Conservation (phyloP, 1,140 invertebrate genomes). For the Drosophila bocki region DNA sequence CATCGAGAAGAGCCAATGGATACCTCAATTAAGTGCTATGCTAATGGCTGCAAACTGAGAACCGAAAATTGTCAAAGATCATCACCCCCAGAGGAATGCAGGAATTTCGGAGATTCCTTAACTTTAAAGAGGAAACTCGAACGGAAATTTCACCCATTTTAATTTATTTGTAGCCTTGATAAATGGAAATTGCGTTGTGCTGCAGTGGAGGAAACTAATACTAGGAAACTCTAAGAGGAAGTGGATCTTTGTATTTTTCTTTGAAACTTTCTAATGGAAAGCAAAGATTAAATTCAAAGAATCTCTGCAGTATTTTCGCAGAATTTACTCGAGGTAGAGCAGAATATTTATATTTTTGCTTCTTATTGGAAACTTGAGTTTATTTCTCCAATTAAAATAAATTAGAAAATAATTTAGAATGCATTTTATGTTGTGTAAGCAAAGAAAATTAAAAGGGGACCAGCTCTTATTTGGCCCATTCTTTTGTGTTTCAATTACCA, state of each 20-base stretch:
- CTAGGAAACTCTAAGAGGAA: neutral
- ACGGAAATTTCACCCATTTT: neutral
- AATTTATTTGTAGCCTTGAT: neutral
- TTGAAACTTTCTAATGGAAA: slow-evolving; percentile 10
- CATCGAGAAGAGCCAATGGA: slow-evolving; percentile 25
- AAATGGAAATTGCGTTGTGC: neutral
- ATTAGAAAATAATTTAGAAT: neutral
- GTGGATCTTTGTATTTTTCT: slow-evolving; percentile 2
- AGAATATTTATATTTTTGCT: neutral
- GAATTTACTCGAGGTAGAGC: neutral
- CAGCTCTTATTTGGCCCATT: neutral
- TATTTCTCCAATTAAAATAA: slow-evolving; percentile 1
- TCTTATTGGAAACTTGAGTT: neutral
- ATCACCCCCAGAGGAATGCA: neutral
- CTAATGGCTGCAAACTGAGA: slow-evolving; percentile 21
- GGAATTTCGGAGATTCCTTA: neutral
- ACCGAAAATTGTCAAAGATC: slow-evolving; percentile 10
- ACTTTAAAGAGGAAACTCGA: slow-evolving; percentile 1
- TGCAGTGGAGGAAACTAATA: neutral
- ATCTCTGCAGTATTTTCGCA: neutral
- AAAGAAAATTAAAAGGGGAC: slow-evolving; percentile 1
- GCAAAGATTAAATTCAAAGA: slow-evolving; percentile 13
- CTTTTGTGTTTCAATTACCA: slow-evolving; percentile 43
- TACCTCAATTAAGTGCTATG: slow-evolving; percentile 34
- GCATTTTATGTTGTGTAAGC: neutral